Conservation (phyloP, 2,797 vertebrate genomes). For the Eospalax fontanierii region DNA sequence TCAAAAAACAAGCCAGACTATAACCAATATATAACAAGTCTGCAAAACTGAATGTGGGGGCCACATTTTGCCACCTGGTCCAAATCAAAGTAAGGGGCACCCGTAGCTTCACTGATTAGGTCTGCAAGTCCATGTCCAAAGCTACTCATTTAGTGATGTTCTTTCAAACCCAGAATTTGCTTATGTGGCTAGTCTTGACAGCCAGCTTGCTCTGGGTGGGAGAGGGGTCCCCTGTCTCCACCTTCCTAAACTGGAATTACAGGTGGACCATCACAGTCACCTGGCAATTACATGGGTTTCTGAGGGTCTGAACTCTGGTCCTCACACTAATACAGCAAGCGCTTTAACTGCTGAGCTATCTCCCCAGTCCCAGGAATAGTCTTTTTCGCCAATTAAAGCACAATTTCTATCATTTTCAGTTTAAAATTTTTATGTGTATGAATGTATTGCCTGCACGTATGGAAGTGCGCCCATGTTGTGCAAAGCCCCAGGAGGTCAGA, state of each 20-base stretch:
- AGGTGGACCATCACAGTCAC: neutral
- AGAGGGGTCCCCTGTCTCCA: no score
- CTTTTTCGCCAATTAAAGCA: neutral
- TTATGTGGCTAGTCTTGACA: neutral
- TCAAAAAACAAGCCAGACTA: slow-evolving; percentile 1
- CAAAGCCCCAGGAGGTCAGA: no score
- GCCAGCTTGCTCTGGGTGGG: neutral
- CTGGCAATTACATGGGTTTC: neutral
- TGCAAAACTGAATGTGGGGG: neutral
- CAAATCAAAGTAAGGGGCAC: neutral
- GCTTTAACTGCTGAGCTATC: neutral
- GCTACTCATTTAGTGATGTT: neutral
- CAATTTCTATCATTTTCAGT: neutral
- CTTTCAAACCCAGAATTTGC: neutral
- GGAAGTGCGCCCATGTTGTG: no score
- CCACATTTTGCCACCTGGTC: neutral
- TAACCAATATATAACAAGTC: neutral
- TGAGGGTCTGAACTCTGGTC: neutral
- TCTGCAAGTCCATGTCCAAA: neutral
- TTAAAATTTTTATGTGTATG: no score
- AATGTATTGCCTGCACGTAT: no score
- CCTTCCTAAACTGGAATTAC: neutral
- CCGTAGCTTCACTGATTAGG: neutral
- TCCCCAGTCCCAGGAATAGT: neutral
- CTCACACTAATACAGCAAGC: neutral